These are phyloP conservation scores for Staurois parvus DNA, from an alignment of 2,797 vertebrate species.

Conservation along the genomic window DNA sequence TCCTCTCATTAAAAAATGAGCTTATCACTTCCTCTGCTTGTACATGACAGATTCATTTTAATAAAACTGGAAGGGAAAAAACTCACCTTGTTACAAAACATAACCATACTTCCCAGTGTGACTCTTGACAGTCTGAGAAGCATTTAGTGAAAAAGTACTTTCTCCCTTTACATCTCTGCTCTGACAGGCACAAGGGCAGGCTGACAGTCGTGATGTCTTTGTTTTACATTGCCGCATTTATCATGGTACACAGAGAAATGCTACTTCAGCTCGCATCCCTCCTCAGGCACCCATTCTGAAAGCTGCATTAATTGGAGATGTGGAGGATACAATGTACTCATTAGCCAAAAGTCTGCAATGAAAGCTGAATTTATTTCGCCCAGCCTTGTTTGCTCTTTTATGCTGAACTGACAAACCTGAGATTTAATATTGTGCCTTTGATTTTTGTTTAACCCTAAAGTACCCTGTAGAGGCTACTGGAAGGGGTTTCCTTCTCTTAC, in stretches of 20 bases:
- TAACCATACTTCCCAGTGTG: conserved; percentile 18
- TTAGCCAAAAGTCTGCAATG: conserved; percentile 51
- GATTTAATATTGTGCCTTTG: not conserved
- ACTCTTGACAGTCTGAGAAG: conserved; percentile 52
- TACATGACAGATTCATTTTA: conserved; percentile 26
- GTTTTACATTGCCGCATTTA: conserved; percentile 52
- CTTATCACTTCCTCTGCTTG: not conserved
- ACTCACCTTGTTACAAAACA: conserved; percentile 35
- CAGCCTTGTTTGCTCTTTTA: conserved; percentile 33
- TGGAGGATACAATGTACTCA: conserved; percentile 51
- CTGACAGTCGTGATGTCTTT: conserved; percentile 57
- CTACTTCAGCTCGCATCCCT: conserved; percentile 36
- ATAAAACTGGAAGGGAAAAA: conserved; percentile 5
- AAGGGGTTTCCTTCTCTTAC: no score
- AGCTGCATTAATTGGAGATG: conserved; percentile 57
- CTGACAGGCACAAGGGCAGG: conserved; percentile 59
- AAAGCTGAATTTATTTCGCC: conserved; percentile 44
- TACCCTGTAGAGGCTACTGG: not conserved
- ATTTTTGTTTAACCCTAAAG: conserved; percentile 26
- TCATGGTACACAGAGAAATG: conserved; percentile 44
- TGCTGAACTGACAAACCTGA: conserved; percentile 42
- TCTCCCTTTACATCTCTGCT: conserved; percentile 19
- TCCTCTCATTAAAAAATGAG: not conserved
- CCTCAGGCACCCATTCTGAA: conserved; percentile 55
- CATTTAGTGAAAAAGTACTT: conserved; percentile 41